phyloP scores from a whole-genome alignment of 2,797 vertebrate genomes.

The Danio choprae region DNA sequence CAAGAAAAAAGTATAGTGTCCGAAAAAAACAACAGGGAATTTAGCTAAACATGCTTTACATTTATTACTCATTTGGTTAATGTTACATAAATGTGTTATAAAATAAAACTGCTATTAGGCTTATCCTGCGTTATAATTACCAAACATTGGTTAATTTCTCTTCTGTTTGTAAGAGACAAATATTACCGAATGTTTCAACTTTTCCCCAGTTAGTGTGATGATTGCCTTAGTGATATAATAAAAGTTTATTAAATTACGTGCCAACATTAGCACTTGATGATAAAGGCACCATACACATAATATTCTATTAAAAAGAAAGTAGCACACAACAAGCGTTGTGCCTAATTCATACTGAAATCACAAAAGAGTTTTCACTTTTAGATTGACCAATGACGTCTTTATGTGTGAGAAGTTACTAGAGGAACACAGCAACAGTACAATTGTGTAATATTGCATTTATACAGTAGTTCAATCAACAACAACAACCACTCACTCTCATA shows the following conservation, averaged over 20 bases:
- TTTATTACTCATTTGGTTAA: neutral
- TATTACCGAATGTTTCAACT: neutral
- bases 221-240: conserved; percentile 3
- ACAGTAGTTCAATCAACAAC: too few species aligned
- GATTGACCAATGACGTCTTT: too few species aligned
- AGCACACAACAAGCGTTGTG: neutral
- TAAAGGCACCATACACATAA: neutral
- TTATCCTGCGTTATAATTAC: neutral
- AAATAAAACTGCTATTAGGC: neutral
- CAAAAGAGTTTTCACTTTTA: neutral
- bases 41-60: neutral
- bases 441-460: too few species aligned
- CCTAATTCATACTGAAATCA: neutral
- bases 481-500: too few species aligned
- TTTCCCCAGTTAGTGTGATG: neutral
- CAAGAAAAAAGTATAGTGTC: neutral
- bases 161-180: neutral
- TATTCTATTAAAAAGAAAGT: neutral
- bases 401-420: neutral
- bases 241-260: conserved; percentile 1
- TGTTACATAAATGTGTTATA: neutral
- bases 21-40: neutral
- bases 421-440: neutral
- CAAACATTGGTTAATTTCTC: neutral
- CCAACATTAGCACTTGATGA: conserved; percentile 1